These are phyloP conservation scores for Piaya cayana DNA, from an alignment of 2,113 vertebrate species.

Conservation along the genomic window DNA sequence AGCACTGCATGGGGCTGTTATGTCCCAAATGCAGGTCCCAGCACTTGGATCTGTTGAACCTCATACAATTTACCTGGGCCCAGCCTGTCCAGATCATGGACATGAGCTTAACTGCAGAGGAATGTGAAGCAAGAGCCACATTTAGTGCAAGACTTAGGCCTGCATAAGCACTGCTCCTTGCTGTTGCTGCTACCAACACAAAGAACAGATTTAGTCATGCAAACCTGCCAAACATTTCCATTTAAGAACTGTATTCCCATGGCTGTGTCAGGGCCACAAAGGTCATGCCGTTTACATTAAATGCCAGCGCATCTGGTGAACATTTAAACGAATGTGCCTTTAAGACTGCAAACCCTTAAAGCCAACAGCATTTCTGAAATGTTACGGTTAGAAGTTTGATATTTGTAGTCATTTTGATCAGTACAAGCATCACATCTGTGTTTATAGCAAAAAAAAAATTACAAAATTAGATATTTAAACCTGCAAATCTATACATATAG, in stretches of 20 bases:
- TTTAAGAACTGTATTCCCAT: not conserved
- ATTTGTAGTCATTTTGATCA: not conserved
- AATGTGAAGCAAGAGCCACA: not conserved
- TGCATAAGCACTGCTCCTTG: not conserved
- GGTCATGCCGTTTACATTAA: not conserved
- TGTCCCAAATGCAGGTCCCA: too few relatives aligned
- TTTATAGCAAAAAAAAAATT: not conserved
- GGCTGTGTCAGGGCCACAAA: not conserved
- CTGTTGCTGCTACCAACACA: not conserved
- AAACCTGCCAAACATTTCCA: not conserved
- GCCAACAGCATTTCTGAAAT: not conserved
- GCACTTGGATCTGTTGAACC: too few relatives aligned
- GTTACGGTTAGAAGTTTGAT: not conserved
- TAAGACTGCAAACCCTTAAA: not conserved
- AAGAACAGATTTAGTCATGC: not conserved
- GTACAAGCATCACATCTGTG: accelerated
- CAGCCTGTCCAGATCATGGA: too few relatives aligned
- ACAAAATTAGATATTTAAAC: not conserved
- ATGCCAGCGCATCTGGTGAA: not conserved
- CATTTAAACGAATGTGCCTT: not conserved
- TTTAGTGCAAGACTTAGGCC: not conserved
- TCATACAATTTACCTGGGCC: too few relatives aligned
- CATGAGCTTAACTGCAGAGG: not conserved
- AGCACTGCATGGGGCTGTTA: too few relatives aligned
- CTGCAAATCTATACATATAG: not conserved